Base-by-base conservation (phyloP, 2,888 invertebrate genomes). In the Sarcophaga rosellei region DNA sequence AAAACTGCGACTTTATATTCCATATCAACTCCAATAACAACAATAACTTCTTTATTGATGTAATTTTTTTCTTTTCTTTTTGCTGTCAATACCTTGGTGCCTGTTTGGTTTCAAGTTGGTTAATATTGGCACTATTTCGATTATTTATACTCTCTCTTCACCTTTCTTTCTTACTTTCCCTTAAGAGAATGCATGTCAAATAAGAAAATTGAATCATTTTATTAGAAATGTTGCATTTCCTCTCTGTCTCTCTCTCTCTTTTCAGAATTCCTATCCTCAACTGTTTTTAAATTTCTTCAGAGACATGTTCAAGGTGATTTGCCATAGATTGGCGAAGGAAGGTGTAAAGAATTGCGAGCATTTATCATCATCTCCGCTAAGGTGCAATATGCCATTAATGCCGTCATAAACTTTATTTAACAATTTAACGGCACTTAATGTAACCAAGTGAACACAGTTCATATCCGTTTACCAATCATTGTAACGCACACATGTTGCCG, bases 361-460 rank as follows among this genome's bases (percentile, higher is more conserved):
- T 35, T 35, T 65, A 65, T 45, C 23, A 63, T 45, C 4, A 44
- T 35, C 35, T 35, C 8, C 35, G 35, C 35, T 35, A 8, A 44
- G 17, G 44, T n/a, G n/a, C 62, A 78, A 35, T 62, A 68, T 69
- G 69, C 10, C 17, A 25, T 47, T 62, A 69, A 69, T 44, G 79
- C 12, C 78, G 59, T 72, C 72, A 66, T 62, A 73, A 77, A 66
- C 47, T 76, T 57, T 65, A 59, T 59, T 66, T 11, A 73, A 72
- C 66, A 65, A 82, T 76, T 76, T 70, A 72, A 72, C 61, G n/a
- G 47, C 72, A 61, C n/a, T 81, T 65, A 76, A 81, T 69, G 62
- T 81, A 53, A 6, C 23, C 35, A 35, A 8, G 35, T 35, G 35
- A 35, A 35, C 35, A 2, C 35, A 35, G 35, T 35, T 35, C 35